Conservation (phyloP, 2,797 vertebrate species). For the Anisognathus igniventris region DNA sequence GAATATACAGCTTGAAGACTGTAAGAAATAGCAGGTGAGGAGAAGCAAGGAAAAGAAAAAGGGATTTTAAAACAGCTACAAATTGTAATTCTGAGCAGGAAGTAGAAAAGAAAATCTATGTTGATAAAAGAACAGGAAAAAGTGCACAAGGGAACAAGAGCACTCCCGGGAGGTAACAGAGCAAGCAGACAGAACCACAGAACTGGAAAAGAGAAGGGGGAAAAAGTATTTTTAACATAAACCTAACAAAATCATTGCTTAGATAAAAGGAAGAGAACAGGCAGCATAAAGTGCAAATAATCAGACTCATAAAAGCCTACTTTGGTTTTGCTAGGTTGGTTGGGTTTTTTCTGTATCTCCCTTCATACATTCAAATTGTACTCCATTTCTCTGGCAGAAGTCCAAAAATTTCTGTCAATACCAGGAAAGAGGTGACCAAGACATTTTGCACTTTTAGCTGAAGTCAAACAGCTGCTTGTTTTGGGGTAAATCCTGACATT, state of each 20-base stretch:
- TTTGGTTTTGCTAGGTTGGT: background rate
- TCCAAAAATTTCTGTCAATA: background rate
- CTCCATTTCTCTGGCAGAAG: background rate
- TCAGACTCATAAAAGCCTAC: background rate
- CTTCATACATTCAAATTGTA: background rate
- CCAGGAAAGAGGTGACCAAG: constrained; percentile 1
- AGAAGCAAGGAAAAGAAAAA: background rate
- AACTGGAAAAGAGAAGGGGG: background rate
- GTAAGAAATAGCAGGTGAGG: background rate
- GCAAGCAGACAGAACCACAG: background rate
- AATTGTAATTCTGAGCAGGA: background rate
- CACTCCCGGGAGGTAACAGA: background rate
- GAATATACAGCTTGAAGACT: background rate
- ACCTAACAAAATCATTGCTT: background rate
- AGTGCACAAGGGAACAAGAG: background rate
- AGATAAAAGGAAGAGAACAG: background rate
- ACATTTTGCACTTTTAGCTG: background rate
- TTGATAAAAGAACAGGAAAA: background rate
- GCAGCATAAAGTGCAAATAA: background rate
- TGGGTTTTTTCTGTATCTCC: background rate
- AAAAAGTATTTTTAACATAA: background rate
- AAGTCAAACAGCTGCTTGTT: constrained; percentile 25
- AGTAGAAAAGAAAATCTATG: background rate
- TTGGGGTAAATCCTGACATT: background rate
- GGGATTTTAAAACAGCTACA: background rate